These are phyloP conservation scores for Urophycis tenuis DNA, from an alignment of 2,797 vertebrate species.

Conservation along the genomic window DNA sequence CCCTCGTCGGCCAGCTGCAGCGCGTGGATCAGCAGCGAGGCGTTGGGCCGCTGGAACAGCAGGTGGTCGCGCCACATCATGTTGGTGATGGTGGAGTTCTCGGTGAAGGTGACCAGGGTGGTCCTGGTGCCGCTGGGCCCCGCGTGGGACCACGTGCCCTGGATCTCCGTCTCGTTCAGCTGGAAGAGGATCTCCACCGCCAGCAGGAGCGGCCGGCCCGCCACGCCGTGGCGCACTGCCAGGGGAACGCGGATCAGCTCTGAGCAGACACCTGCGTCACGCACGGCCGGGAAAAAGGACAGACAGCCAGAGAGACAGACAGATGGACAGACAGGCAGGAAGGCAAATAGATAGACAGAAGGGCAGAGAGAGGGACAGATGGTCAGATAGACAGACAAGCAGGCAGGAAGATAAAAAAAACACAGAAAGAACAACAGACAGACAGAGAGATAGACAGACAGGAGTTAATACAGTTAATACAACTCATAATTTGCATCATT, in stretches of 20 bases:
- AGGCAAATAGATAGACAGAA: not conserved
- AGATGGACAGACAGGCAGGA: not conserved
- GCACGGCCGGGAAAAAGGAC: not conserved
- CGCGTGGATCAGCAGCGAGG: slow-evolving; percentile 76
- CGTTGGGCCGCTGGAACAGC: slow-evolving; percentile 70
- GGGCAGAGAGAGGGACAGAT: not conserved
- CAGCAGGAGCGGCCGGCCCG: slow-evolving; percentile 74
- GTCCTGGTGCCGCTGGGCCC: slow-evolving; percentile 53
- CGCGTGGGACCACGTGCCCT: slow-evolving; percentile 86
- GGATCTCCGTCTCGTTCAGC: slow-evolving; percentile 71
- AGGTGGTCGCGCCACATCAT: slow-evolving; percentile 75
- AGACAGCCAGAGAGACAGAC: not conserved
- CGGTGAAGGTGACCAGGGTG: slow-evolving; percentile 78
- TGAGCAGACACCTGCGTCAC: slow-evolving; percentile 43
- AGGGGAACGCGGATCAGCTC: slow-evolving; percentile 56
- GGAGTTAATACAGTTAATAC: not conserved
- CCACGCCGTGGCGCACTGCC: slow-evolving; percentile 69
- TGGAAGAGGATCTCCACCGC: slow-evolving; percentile 74
- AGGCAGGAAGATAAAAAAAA: too few relatives aligned
- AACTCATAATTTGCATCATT: not conserved
- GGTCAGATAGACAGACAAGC: not conserved
- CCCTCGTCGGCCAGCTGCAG: slow-evolving; percentile 77
- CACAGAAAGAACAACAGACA: not conserved
- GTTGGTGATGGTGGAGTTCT: slow-evolving; percentile 59
- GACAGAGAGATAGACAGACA: not conserved